A percentile compares a stretch with the other conserved stretches of the same genome.
Conservation (phyloP, 2,888 invertebrate genomes). For the Rhabditophanes sp. region DNA sequence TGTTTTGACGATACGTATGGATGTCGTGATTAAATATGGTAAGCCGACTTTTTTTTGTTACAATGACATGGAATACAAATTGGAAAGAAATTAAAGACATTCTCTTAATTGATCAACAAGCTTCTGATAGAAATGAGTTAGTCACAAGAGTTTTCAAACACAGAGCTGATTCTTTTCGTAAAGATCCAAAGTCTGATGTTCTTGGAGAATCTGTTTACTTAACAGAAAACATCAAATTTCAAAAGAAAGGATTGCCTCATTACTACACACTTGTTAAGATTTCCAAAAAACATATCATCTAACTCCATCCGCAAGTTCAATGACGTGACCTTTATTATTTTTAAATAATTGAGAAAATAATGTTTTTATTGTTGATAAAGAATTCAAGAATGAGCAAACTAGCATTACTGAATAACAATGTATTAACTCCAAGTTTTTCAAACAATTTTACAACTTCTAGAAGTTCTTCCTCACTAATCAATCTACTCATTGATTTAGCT, state of each 20-base stretch:
- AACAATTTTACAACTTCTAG: neutral
- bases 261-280: constrained; percentile 23
- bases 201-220: constrained; percentile 19
- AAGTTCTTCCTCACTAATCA: constrained; percentile 1
- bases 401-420: neutral
- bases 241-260: constrained; percentile 40
- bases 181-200: constrained; percentile 10
- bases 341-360: no score
- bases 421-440: neutral
- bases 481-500: neutral
- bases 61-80: constrained; percentile 41
- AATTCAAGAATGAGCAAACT: no score
- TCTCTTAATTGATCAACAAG: constrained; percentile 8
- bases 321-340: no score
- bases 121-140: constrained; percentile 19
- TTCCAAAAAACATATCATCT: constrained; percentile 1
- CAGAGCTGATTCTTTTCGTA: constrained; percentile 20
- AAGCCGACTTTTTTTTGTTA: constrained; percentile 34
- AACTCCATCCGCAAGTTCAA: no score
- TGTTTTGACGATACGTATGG: no score
- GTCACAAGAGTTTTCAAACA: constrained; percentile 20
- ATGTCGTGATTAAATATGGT: constrained; percentile 19
- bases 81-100: constrained; percentile 28
- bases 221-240: constrained; percentile 35
- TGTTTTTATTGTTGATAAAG: no score